Evolutionary conservation across 2,888 invertebrate genomes (phyloP).

Genomic region (Macrosoma leucophasiata): DNA sequence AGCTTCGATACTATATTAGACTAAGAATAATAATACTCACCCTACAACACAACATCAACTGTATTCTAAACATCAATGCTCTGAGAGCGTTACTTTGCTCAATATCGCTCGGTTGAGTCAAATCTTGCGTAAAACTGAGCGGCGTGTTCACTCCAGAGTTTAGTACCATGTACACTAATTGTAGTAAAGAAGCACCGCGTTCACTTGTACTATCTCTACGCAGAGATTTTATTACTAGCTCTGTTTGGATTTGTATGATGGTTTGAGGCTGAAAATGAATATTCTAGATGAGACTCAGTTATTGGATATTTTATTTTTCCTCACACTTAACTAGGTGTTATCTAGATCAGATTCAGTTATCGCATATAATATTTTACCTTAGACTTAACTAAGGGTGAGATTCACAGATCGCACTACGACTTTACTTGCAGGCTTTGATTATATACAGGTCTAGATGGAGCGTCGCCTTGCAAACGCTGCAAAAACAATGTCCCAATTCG

Average conservation of each 20-base stretch:
- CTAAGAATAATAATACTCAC: slow-evolving; percentile 33
- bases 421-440: too few species aligned
- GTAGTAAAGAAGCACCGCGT: slow-evolving; percentile 46
- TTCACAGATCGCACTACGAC: too few species aligned
- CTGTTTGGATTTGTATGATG: slow-evolving; percentile 50
- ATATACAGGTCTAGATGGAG: too few species aligned
- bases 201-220: slow-evolving; percentile 46
- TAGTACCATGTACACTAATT: slow-evolving; percentile 51
- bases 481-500: too few species aligned
- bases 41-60: slow-evolving; percentile 55
- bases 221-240: slow-evolving; percentile 45
- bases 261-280: slow-evolving; percentile 53
- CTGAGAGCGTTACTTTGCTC: slow-evolving; percentile 48
- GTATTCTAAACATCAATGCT: slow-evolving; percentile 60
- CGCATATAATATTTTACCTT: too few species aligned
- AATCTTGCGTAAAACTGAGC: slow-evolving; percentile 38
- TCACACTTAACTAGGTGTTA: too few species aligned
- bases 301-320: too few species aligned
- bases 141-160: slow-evolving; percentile 47
- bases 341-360: too few species aligned
- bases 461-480: too few species aligned
- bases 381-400: too few species aligned
- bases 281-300: too few species aligned
- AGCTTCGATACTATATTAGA: slow-evolving; percentile 30
- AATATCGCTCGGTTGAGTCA: slow-evolving; percentile 27